Evolutionary conservation across 2,797 vertebrate species (phyloP).

Genomic region (Synaphobranchus kaupii): DNA sequence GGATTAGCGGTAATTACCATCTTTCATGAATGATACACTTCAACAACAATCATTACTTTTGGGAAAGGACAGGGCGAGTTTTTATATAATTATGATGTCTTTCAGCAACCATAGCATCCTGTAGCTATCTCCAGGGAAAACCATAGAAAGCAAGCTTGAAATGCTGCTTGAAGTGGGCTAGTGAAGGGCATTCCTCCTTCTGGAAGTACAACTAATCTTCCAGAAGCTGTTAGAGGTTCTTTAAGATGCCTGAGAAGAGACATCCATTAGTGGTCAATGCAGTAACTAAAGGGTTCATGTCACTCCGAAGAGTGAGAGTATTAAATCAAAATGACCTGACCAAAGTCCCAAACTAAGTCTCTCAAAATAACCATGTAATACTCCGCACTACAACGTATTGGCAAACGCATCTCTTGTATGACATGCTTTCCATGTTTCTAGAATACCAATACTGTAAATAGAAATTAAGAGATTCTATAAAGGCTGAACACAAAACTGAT

Average conservation of each 20-base stretch:
- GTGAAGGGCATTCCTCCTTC: background rate
- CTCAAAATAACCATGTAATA: background rate
- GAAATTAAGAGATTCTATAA: background rate
- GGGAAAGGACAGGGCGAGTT: constrained; percentile 8
- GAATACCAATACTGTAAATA: background rate
- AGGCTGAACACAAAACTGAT: background rate
- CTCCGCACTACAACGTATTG: background rate
- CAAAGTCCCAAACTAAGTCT: background rate
- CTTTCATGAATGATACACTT: constrained; percentile 5
- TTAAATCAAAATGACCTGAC: background rate
- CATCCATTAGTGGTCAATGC: background rate
- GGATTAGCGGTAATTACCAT: constrained; percentile 21
- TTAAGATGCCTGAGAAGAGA: background rate
- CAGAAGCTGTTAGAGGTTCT: background rate
- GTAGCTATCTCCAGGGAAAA: background rate
- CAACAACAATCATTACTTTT: constrained; percentile 20
- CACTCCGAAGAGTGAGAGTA: background rate
- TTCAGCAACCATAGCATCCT: background rate
- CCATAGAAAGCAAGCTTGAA: background rate
- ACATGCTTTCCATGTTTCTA: background rate
- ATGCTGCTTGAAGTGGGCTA: background rate
- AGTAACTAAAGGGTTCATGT: background rate
- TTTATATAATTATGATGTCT: background rate
- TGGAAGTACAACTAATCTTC: background rate
- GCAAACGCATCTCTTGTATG: background rate